These are phyloP conservation scores for Perodicticus potto DNA, from an alignment of 2,797 vertebrate species.

Conservation along the genomic window DNA sequence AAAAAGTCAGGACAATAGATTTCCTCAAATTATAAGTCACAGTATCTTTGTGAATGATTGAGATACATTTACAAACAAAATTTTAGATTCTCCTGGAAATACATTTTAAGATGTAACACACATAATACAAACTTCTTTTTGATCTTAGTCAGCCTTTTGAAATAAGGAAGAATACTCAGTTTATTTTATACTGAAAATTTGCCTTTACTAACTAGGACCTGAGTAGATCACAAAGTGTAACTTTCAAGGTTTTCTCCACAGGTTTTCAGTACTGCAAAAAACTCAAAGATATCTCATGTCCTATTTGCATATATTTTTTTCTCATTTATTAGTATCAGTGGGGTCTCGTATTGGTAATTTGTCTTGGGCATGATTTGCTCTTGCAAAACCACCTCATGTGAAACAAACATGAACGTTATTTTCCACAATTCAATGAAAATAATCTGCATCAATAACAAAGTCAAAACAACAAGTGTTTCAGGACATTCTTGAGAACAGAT, in stretches of 20 bases:
- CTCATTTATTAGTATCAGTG: background rate
- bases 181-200: constrained; percentile 1
- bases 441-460: constrained; percentile 24
- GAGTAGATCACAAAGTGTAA: background rate
- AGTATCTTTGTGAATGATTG: constrained; percentile 61
- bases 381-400: constrained; percentile 42
- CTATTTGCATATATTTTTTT: background rate
- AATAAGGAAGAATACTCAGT: constrained; percentile 25
- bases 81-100: constrained; percentile 57
- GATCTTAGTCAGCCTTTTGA: constrained; percentile 28
- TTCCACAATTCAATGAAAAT: constrained; percentile 37
- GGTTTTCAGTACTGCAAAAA: constrained; percentile 37
- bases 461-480: constrained; percentile 29
- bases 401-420: background rate
- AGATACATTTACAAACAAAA: background rate
- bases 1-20: constrained; percentile 50
- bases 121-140: background rate
- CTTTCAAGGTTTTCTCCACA: constrained; percentile 38
- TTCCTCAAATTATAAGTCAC: constrained; percentile 59
- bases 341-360: background rate
- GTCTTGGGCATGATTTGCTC: constrained; percentile 16
- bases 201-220: background rate
- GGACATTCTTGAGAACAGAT: constrained; percentile 40
- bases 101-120: constrained; percentile 59
- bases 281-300: constrained; percentile 8